phyloP scores from a whole-genome alignment of 2,888 invertebrate species.

The Microdon myrmicae region DNA sequence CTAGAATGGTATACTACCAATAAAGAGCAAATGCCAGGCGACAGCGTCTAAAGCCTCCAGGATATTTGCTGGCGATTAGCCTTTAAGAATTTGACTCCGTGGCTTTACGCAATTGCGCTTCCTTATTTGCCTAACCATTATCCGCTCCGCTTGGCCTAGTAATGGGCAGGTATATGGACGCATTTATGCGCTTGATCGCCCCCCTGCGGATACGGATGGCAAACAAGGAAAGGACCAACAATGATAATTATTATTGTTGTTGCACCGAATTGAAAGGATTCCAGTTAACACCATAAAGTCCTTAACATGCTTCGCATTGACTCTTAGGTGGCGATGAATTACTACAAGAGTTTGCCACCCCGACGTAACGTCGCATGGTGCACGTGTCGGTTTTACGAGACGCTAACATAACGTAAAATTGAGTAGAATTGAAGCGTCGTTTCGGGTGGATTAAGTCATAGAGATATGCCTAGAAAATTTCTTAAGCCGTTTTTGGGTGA shows the following conservation, averaged over 20 bases:
- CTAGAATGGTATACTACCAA: slow-evolving; percentile 29
- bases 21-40: slow-evolving; percentile 17
- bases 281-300: slow-evolving; percentile 51
- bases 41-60: slow-evolving; percentile 42
- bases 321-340: slow-evolving; percentile 10
- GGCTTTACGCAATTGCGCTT: slow-evolving; percentile 51
- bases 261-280: slow-evolving; percentile 49
- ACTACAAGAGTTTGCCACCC: slow-evolving; percentile 31
- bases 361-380: slow-evolving; percentile 12
- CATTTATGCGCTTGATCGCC: slow-evolving; percentile 8
- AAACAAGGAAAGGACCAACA: slow-evolving; percentile 39
- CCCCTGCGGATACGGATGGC: slow-evolving; percentile 37
- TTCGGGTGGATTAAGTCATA: too few relatives aligned
- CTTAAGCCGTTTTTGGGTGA: too few relatives aligned
- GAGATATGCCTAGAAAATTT: too few relatives aligned
- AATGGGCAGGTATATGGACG: slow-evolving; percentile 34
- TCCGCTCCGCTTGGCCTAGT: slow-evolving; percentile 46
- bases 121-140: slow-evolving; percentile 50
- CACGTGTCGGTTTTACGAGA: slow-evolving; percentile 49
- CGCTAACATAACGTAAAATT: slow-evolving; percentile 28
- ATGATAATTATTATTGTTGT: slow-evolving; percentile 48
- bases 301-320: slow-evolving; percentile 32
- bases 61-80: slow-evolving; percentile 56
- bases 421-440: too few relatives aligned
- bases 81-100: slow-evolving; percentile 48